These are phyloP conservation scores for Sminthurides aquaticus DNA, from an alignment of 2,888 invertebrate genomes.

Conservation along the genomic window DNA sequence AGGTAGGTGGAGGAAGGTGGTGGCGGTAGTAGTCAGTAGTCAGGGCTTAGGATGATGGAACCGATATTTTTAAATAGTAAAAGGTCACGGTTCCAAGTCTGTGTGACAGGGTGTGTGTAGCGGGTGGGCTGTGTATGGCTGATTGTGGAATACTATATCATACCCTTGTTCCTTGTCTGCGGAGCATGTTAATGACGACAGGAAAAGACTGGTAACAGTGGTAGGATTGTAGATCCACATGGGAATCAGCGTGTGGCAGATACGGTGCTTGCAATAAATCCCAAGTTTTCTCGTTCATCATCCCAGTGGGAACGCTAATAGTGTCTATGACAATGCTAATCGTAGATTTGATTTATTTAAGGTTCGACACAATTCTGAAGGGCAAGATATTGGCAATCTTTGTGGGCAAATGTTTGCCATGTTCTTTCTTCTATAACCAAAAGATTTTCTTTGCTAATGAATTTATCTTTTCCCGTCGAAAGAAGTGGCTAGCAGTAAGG, in stretches of 20 bases:
- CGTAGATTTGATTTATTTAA: background rate
- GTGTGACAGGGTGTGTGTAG: background rate
- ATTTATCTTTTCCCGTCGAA: no score
- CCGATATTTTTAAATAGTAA: background rate
- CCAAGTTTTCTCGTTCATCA: background rate
- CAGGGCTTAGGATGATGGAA: background rate
- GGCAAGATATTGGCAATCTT: background rate
- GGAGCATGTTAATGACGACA: slow-evolving; percentile 1
- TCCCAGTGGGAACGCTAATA: background rate
- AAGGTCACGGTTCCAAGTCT: background rate
- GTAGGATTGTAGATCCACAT: background rate
- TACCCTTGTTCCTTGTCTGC: slow-evolving; percentile 1
- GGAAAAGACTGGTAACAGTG: background rate
- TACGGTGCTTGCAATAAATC: background rate
- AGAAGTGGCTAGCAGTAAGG: no score
- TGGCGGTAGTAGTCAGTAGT: background rate
- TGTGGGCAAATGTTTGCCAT: no score
- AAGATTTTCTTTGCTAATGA: no score
- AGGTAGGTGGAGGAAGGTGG: no score
- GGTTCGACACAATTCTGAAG: background rate
- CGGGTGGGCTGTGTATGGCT: background rate
- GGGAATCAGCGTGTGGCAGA: background rate
- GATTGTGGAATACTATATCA: background rate
- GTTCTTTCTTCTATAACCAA: no score
- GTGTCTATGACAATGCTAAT: background rate